Evolutionary conservation across 2,113 vertebrate genomes (phyloP).

Genomic region (Trinectes maculatus): DNA sequence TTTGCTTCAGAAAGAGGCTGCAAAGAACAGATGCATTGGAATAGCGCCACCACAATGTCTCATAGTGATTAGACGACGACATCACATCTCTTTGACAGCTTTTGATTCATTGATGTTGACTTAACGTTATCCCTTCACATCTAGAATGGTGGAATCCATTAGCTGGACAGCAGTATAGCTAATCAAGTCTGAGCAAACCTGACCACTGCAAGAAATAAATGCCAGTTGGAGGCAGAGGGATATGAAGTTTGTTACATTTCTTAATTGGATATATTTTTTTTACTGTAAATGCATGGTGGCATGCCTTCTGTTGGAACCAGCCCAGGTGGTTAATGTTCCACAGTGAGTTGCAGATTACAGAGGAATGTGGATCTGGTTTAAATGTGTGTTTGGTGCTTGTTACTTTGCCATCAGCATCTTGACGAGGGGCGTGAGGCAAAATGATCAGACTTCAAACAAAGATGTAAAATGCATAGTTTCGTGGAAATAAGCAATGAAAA

Average conservation of each 20-base stretch:
- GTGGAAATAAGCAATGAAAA: conserved; percentile 42
- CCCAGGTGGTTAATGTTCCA: conserved; percentile 62
- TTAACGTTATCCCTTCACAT: conserved; percentile 56
- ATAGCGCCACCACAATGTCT: conserved; percentile 43
- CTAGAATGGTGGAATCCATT: conserved; percentile 61
- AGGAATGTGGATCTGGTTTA: conserved; percentile 70
- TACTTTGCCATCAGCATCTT: conserved; percentile 52
- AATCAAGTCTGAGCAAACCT: conserved; percentile 49
- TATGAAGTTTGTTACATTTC: conserved; percentile 51
- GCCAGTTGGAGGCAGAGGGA: conserved; percentile 54
- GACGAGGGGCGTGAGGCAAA: conserved; percentile 35
- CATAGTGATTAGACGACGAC: conserved; percentile 58
- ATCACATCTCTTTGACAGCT: conserved; percentile 53
- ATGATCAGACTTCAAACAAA: conserved; percentile 49
- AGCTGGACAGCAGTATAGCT: conserved; percentile 48
- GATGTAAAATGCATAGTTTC: conserved; percentile 40
- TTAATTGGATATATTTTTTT: conserved; percentile 63
- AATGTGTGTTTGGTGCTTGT: conserved; percentile 54
- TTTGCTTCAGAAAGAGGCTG: conserved; percentile 38
- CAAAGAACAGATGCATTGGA: conserved; percentile 60
- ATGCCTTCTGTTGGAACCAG: conserved; percentile 59
- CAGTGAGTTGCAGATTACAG: conserved; percentile 51
- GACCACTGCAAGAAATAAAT: conserved; percentile 45
- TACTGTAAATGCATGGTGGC: conserved; percentile 54
- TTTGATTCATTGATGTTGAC: conserved; percentile 68